phyloP scores from a whole-genome alignment of 2,113 vertebrate genomes.

The Nymphicus hollandicus region DNA sequence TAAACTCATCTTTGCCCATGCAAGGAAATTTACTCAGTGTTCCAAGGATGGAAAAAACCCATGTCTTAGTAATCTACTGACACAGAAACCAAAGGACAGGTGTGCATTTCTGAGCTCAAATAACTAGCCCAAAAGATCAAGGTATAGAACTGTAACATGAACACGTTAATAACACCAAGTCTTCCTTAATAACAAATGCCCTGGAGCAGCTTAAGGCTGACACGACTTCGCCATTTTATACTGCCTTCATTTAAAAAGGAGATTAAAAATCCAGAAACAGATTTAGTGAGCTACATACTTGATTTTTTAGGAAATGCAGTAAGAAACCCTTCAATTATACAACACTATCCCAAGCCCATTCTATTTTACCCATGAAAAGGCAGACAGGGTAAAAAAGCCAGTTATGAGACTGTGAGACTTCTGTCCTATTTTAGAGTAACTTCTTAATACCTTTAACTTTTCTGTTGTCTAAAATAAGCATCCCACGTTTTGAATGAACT shows the following conservation, averaged over 20 bases:
- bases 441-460: neutral
- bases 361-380: neutral
- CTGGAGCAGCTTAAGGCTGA: neutral
- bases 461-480: neutral
- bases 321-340: neutral
- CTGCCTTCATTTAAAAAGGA: slow-evolving; percentile 7
- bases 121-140: slow-evolving; percentile 24
- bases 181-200: slow-evolving; percentile 32
- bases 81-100: slow-evolving; percentile 48
- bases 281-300: neutral
- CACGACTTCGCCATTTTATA: neutral
- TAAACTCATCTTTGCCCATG: neutral
- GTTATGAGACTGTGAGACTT: neutral
- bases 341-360: neutral
- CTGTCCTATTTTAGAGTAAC: neutral
- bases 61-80: slow-evolving; percentile 8
- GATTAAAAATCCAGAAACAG: neutral
- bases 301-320: slow-evolving; percentile 5
- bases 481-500: neutral
- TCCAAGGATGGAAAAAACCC: neutral
- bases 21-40: neutral
- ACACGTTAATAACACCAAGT: neutral
- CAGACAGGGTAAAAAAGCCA: neutral
- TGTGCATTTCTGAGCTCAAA: slow-evolving; percentile 8
- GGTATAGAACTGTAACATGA: neutral